Evolutionary conservation across 2,113 vertebrate genomes (phyloP).

Genomic region (Brachyhypopomus occidentalis): DNA sequence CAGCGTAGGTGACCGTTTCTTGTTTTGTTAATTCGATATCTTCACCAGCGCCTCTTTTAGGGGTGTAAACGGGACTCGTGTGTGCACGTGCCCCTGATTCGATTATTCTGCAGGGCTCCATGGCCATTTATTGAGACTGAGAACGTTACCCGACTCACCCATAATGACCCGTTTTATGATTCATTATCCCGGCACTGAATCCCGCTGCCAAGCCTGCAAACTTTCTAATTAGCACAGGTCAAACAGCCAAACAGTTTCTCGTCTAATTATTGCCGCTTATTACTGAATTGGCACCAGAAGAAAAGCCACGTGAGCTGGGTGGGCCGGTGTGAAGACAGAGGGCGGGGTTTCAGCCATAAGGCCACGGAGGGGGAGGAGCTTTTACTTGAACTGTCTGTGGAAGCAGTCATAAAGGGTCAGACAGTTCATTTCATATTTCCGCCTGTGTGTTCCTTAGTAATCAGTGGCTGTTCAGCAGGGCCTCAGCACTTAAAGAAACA

Average conservation of each 20-base stretch:
- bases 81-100: slow-evolving; percentile 67
- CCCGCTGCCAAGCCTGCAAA: slow-evolving; percentile 76
- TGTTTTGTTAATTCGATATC: too few relatives aligned
- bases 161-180: slow-evolving; percentile 82
- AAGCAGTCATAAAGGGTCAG: too few relatives aligned
- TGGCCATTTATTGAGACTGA: slow-evolving; percentile 79
- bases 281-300: slow-evolving; percentile 66
- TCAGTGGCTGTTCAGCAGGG: too few relatives aligned
- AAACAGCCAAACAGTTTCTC: slow-evolving; percentile 75
- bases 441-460: too few relatives aligned
- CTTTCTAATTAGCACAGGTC: slow-evolving; percentile 81
- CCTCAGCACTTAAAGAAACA: too few relatives aligned
- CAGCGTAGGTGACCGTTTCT: slow-evolving; percentile 48
- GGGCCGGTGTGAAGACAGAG: not conserved
- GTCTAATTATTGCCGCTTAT: slow-evolving; percentile 74
- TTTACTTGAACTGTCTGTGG: not conserved
- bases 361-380: slow-evolving; percentile 12
- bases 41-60: slow-evolving; percentile 60
- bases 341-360: not conserved
- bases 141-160: slow-evolving; percentile 69
- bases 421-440: too few relatives aligned
- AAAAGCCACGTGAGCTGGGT: slow-evolving; percentile 51
- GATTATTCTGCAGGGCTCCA: slow-evolving; percentile 72
- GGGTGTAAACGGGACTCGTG: slow-evolving; percentile 68
- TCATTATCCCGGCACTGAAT: slow-evolving; percentile 77